phyloP scores from a whole-genome alignment of 2,888 invertebrate genomes.

The Apotomis capreana region DNA sequence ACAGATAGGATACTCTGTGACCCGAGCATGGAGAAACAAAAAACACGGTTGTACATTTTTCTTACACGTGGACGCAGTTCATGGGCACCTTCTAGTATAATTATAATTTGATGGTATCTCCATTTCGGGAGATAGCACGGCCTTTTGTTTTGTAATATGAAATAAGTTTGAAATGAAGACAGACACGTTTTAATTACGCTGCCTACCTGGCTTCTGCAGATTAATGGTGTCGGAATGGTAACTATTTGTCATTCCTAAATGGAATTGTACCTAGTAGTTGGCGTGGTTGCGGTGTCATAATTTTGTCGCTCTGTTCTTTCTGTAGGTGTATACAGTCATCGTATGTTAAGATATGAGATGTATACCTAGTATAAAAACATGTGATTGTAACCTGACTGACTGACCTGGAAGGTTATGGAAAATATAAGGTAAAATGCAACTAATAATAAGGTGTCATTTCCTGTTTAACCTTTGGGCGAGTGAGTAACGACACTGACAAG shows the following conservation, averaged over 20 bases:
- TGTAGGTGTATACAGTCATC: neutral
- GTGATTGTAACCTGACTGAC: no score
- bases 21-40: no score
- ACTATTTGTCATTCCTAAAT: slow-evolving; percentile 22
- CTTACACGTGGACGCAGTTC: no score
- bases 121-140: neutral
- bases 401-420: no score
- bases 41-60: no score
- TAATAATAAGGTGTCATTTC: no score
- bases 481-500: no score
- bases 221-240: slow-evolving; percentile 6
- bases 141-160: slow-evolving; percentile 22
- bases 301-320: neutral
- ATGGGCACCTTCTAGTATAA: neutral
- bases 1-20: no score
- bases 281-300: slow-evolving; percentile 6
- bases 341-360: no score
- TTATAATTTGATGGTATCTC: slow-evolving; percentile 10
- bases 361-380: no score
- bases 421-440: no score
- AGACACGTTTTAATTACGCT: slow-evolving; percentile 26
- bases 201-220: slow-evolving; percentile 17
- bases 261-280: slow-evolving; percentile 12
- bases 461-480: no score
- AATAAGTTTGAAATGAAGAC: slow-evolving; percentile 30